Conservation (phyloP, 2,797 vertebrate genomes). For the Dicrostonyx torquatus region DNA sequence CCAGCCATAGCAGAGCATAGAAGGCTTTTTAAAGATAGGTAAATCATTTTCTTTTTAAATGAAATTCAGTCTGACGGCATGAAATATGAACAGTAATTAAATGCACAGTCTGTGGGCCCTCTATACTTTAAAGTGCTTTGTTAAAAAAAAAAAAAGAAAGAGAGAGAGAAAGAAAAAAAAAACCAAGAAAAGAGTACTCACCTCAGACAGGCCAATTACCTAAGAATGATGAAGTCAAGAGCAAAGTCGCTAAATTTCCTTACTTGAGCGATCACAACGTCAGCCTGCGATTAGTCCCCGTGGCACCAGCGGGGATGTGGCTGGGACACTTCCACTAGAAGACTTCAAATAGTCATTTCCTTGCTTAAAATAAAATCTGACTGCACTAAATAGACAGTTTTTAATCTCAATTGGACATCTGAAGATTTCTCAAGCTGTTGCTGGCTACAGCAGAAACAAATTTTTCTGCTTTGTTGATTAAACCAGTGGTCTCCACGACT, state of each 20-base stretch:
- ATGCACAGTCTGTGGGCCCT: constrained; percentile 92
- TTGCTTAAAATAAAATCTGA: constrained; percentile 98
- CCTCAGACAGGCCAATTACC: constrained; percentile 94
- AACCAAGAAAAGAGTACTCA: constrained; percentile 85
- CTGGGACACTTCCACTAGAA: constrained; percentile 92
- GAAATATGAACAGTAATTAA: constrained; percentile 93
- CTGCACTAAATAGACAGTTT: constrained; percentile 98
- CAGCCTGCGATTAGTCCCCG: constrained; percentile 94
- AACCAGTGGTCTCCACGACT: constrained; percentile 92
- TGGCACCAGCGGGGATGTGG: constrained; percentile 93
- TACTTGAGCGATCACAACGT: constrained; percentile 97
- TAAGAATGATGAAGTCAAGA: constrained; percentile 93
- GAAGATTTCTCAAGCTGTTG: constrained; percentile 98
- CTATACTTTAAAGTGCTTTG: constrained; percentile 90
- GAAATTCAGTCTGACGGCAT: constrained; percentile 89
- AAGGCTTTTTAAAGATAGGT: constrained; percentile 82
- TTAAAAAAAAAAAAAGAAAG: constrained; percentile 80
- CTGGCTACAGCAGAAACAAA: constrained; percentile 96
- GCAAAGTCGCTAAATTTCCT: constrained; percentile 96
- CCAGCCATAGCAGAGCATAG: constrained; percentile 28
- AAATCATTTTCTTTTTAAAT: constrained; percentile 89
- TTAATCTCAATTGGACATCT: constrained; percentile 99
- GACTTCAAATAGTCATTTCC: constrained; percentile 97
- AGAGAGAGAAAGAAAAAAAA: constrained; percentile 75
- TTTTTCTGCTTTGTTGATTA: constrained; percentile 99